Conservation (phyloP, 2,113 vertebrate species). For the Zootoca vivipara region DNA sequence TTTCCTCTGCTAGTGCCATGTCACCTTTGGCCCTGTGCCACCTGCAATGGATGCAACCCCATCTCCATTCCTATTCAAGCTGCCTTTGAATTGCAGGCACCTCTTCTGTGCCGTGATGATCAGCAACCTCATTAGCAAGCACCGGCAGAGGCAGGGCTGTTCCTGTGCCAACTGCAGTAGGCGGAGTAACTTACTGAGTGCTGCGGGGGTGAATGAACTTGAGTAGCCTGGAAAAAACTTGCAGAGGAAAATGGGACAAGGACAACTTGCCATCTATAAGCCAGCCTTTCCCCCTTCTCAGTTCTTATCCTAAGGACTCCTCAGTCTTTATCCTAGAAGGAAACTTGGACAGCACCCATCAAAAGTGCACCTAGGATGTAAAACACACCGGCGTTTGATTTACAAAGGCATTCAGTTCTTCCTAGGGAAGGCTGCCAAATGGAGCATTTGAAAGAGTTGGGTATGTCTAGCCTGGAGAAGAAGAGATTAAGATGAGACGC, state of each 20-base stretch:
- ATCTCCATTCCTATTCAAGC: too few relatives aligned
- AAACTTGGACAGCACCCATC: background rate
- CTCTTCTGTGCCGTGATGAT: background rate
- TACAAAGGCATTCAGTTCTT: background rate
- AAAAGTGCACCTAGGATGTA: background rate
- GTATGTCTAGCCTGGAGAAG: too few relatives aligned
- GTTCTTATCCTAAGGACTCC: background rate
- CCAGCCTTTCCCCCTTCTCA: background rate
- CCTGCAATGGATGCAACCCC: too few relatives aligned
- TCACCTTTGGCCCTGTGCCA: too few relatives aligned
- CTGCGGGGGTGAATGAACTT: background rate
- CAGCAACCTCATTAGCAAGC: background rate
- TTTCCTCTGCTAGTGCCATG: too few relatives aligned
- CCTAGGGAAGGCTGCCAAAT: background rate
- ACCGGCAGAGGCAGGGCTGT: background rate
- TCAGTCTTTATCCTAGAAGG: background rate
- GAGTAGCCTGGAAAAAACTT: background rate
- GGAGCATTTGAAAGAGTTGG: background rate
- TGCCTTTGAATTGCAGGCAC: background rate
- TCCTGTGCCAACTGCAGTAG: background rate
- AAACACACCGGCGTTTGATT: background rate
- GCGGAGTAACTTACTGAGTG: background rate
- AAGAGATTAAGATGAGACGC: too few relatives aligned
- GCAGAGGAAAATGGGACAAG: background rate
- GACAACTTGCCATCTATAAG: background rate